Conservation (phyloP, 92 coral and sea anemone species). For the Phymanthus crucifer region DNA sequence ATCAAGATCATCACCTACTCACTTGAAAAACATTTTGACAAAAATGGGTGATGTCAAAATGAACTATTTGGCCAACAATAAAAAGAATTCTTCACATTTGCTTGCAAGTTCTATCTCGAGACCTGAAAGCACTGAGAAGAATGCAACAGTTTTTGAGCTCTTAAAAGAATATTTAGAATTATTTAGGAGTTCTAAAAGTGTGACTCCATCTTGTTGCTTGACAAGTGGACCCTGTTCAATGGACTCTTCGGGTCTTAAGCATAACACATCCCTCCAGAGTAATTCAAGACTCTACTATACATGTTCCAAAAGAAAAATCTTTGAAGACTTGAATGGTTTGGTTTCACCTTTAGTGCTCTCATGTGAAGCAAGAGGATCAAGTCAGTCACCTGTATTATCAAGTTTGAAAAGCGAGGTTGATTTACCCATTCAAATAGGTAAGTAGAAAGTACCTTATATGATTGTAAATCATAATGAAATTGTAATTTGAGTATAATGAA, state of each 20-base stretch:
- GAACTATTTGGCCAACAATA: background rate
- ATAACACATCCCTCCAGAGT: background rate
- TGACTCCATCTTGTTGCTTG: background rate
- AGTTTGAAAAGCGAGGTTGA: background rate
- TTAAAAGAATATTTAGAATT: conserved; percentile 50
- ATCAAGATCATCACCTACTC: conserved; percentile 53
- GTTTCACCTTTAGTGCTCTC: conserved; percentile 53
- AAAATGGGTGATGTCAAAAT: background rate
- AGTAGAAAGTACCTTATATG: background rate
- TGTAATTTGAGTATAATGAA: too few relatives aligned
- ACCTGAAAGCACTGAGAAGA: conserved; percentile 11
- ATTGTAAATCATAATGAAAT: too few relatives aligned
- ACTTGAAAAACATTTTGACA: conserved; percentile 40
- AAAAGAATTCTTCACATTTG: conserved; percentile 9
- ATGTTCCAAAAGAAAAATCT: background rate
- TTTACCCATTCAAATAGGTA: background rate
- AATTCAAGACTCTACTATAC: background rate
- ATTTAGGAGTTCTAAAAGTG: background rate
- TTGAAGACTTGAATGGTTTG: conserved; percentile 21
- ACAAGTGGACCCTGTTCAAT: background rate
- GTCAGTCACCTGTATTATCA: background rate
- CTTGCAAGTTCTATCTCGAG: conserved; percentile 62
- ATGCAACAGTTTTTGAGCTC: conserved; percentile 58
- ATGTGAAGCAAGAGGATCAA: conserved; percentile 23
- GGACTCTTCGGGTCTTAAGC: background rate